phyloP scores from a whole-genome alignment of 2,113 vertebrate genomes.

The Cariama cristata region DNA sequence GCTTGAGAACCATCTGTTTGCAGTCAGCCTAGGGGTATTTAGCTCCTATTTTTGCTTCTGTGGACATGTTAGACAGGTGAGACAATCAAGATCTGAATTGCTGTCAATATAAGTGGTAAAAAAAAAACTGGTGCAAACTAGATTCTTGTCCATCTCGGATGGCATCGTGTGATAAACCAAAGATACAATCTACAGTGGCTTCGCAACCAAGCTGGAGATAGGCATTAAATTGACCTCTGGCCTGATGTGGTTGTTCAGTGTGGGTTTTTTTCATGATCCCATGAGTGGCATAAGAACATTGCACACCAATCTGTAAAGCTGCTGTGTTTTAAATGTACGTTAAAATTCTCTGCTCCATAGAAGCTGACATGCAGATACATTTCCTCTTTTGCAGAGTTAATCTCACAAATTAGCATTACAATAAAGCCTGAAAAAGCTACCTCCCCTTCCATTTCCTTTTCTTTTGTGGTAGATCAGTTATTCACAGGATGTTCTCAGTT shows the following conservation, averaged over 20 bases:
- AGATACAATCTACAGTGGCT: neutral
- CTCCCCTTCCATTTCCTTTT: neutral
- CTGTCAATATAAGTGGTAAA: neutral
- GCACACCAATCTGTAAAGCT: neutral
- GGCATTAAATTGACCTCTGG: neutral
- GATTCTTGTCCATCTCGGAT: neutral
- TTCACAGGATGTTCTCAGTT: neutral
- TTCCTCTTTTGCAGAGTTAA: neutral
- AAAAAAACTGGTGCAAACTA: neutral
- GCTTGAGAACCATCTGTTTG: neutral
- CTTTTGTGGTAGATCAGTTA: neutral
- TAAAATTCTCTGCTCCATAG: neutral
- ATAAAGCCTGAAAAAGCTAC: neutral
- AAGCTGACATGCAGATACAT: rapidly evolving
- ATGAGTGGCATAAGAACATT: neutral
- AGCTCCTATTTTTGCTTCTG: neutral
- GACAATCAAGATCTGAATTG: neutral
- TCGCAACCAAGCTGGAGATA: neutral
- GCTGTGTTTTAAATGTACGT: neutral
- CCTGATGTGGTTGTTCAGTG: neutral
- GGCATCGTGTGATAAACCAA: neutral
- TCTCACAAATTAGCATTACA: neutral
- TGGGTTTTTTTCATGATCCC: neutral
- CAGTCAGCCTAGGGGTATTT: neutral
- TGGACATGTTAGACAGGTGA: neutral